phyloP scores from a whole-genome alignment of 2,888 invertebrate genomes.

The Rhagophthalmus giganteus region DNA sequence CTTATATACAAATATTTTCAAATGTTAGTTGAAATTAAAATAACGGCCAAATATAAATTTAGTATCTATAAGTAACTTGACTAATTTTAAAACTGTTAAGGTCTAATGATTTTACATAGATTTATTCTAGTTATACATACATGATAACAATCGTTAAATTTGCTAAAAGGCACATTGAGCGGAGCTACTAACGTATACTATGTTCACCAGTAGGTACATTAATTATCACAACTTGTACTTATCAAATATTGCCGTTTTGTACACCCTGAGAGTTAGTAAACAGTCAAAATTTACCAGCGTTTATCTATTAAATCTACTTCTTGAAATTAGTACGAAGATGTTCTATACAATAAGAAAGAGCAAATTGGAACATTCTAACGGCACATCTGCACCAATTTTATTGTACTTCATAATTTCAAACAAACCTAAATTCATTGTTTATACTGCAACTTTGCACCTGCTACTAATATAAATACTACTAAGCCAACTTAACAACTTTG shows the following conservation, averaged over 20 bases:
- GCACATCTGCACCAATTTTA: not conserved
- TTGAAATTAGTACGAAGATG: constrained; percentile 20
- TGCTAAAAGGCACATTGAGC: constrained; percentile 53
- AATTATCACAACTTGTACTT: constrained; percentile 29
- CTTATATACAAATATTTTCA: constrained; percentile 19
- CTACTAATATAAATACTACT: constrained; percentile 22
- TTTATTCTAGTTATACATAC: constrained; percentile 7
- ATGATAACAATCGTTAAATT: constrained; percentile 13
- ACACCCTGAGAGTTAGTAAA: constrained; percentile 34
- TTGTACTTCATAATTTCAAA: not conserved
- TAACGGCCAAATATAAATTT: constrained; percentile 27
- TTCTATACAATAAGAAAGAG: constrained; percentile 2
- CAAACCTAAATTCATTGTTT: constrained; percentile 6
- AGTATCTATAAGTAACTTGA: constrained; percentile 13
- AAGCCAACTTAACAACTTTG: constrained; percentile 10
- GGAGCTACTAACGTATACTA: constrained; percentile 48
- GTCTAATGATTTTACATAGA: constrained; percentile 2
- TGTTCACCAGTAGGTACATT: constrained; percentile 30
- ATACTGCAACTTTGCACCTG: constrained; percentile 9
- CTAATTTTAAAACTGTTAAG: constrained; percentile 7
- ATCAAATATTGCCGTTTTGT: constrained; percentile 31
- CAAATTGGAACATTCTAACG: not conserved
- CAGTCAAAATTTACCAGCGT: constrained; percentile 7
- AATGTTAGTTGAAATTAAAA: constrained; percentile 19
- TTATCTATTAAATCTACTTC: constrained; percentile 11